phyloP scores from a whole-genome alignment of 2,113 vertebrate species.

The Anolis carolinensis region DNA sequence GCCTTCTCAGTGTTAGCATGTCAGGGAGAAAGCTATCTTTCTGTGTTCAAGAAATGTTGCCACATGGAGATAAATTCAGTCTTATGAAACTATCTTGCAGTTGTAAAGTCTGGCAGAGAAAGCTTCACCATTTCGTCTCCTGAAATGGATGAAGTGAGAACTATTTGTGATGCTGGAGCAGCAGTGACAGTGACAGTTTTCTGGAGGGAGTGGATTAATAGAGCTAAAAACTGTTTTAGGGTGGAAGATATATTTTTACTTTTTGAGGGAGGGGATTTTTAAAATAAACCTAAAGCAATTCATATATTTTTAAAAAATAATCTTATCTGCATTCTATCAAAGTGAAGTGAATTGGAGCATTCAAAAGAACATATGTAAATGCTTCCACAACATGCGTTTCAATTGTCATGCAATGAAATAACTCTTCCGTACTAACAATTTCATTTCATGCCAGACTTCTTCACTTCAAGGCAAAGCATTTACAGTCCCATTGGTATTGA shows the following conservation, averaged over 20 bases:
- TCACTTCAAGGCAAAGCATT: conserved; percentile 59
- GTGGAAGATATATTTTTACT: conserved; percentile 16
- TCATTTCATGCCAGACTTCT: conserved; percentile 43
- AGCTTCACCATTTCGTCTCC: background rate
- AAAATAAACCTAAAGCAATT: conserved; percentile 50
- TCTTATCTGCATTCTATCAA: conserved; percentile 63
- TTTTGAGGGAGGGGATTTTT: background rate
- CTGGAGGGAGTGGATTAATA: background rate
- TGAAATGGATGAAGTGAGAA: background rate
- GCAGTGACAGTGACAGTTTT: background rate
- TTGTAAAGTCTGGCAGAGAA: too few relatives aligned
- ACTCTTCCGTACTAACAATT: conserved; percentile 53
- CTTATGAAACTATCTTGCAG: background rate
- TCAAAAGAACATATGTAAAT: conserved; percentile 61
- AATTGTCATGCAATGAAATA: conserved; percentile 62
- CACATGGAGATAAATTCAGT: background rate
- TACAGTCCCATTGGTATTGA: conserved; percentile 53
- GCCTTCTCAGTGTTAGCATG: background rate
- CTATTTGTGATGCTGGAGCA: background rate
- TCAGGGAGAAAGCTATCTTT: background rate
- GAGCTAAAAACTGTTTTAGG: conserved; percentile 28
- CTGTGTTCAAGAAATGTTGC: background rate
- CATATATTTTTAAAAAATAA: conserved; percentile 31
- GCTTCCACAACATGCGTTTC: conserved; percentile 62
- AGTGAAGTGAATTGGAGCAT: conserved; percentile 42